Base-by-base conservation (phyloP, 1,140 invertebrate species). In the Heliconius nattereri region DNA sequence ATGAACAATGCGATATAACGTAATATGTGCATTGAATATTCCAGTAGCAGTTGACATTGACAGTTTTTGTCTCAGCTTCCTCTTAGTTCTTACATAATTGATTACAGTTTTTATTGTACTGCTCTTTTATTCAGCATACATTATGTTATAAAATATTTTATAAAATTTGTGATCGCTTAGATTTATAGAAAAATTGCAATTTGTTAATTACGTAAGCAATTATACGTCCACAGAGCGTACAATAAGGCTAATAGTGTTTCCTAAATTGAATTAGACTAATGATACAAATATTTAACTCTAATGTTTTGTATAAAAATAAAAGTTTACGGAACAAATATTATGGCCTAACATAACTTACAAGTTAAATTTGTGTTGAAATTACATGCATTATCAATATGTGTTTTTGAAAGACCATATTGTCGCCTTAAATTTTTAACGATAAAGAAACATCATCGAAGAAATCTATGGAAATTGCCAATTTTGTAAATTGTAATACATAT, bases 21-120 rank as follows among this genome's bases (percentile, higher is more conserved):
- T 85, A 83, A 82, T 86, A 82, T 86, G 84, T 86, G 84, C 81
- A 82, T 84, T 83, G 79, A 85, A 78, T 76, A 82, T 81, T 73
- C 82, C 78, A 82, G 81, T 78, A 84, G 77, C 81, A 79, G 86
- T 87, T 91, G 89, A 91, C 90, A 92, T 92, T 92, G 87, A 83
- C 76, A 82, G 76, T 82, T 82, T 86, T 90, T 78, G 86, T 82
- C 83, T 85, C 72, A 73, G 85, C 89, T 91, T 90, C 90, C 88
- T 91, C n/a, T 66, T 66, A 66, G 86, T 91, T 66, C 60, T 66
- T 66, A 66, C 3, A 66, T 66, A 6, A 29, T 16, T 66, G 16
- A 5, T 66, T 7, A 26, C 26, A 11, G 3, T 26, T 66, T 26
- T 26, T 66, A 66, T 66, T 66, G 7, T 11, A 66, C 11, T 66